Conservation (phyloP, 2,113 vertebrate species). For the Phrynosoma blainvillii region DNA sequence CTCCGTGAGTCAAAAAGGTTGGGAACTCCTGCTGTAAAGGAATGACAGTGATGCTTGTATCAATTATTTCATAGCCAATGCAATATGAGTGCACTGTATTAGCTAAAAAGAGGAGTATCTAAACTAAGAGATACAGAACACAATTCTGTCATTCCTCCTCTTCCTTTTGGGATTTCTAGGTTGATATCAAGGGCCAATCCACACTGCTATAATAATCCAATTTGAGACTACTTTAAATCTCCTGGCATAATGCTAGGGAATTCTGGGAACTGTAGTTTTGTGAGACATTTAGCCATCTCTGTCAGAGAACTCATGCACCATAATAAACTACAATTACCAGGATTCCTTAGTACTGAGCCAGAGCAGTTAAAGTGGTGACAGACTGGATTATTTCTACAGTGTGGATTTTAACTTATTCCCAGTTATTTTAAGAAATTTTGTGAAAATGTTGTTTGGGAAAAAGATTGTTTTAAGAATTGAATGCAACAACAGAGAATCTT, state of each 20-base stretch:
- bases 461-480: not conserved
- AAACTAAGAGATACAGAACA: not conserved
- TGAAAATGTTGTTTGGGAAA: not conserved
- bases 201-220: no score
- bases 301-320: no score
- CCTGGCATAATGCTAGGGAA: no score
- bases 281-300: no score
- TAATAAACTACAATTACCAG: no score
- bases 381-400: no score
- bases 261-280: no score
- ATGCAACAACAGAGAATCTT: not conserved
- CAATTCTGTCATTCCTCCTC: not conserved
- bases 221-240: no score
- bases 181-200: no score
- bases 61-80: not conserved
- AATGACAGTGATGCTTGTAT: not conserved
- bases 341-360: no score
- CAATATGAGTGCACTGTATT: not conserved
- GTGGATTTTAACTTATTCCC: not conserved
- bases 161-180: not conserved
- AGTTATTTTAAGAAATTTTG: conserved; percentile 2
- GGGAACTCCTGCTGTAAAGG: not conserved
- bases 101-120: not conserved
- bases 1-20: no score
- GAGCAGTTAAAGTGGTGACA: no score